A percentile compares a stretch with the other conserved stretches of the same genome.
phyloP scores from a whole-genome alignment of 23 tunicate species.

The Ciona savignyi region DNA sequence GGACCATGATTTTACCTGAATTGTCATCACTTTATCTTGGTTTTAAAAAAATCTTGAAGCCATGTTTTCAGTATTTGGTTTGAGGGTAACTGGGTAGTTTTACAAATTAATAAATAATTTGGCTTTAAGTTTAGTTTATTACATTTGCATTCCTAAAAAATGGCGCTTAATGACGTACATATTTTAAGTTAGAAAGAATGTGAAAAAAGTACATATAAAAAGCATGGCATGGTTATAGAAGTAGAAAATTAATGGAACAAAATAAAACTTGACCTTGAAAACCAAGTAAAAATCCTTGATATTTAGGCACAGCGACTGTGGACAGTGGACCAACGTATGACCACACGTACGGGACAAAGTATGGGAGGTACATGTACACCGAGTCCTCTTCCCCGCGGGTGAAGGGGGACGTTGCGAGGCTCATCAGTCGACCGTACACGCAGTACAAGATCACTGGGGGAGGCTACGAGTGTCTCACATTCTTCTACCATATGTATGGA shows the following conservation, averaged over 20 bases:
- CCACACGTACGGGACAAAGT: slow-evolving; percentile 88
- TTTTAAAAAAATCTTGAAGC: too few species aligned
- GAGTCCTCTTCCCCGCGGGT: slow-evolving; percentile 67
- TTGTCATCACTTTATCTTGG: too few species aligned
- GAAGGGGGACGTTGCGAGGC: slow-evolving; percentile 51
- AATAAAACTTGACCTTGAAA: background rate
- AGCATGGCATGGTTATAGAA: too few species aligned
- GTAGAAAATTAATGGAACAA: background rate
- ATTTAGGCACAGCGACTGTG: slow-evolving; percentile 50
- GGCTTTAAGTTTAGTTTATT: background rate
- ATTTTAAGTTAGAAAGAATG: too few species aligned
- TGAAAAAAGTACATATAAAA: background rate
- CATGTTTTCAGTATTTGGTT: too few species aligned
- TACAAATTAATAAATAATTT: background rate
- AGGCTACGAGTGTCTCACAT: slow-evolving; percentile 69
- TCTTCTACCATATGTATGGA: slow-evolving; percentile 93
- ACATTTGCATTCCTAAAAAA: background rate
- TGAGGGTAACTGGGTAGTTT: too few species aligned
- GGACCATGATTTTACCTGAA: too few species aligned
- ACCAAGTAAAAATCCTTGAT: background rate
- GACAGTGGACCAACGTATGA: slow-evolving; percentile 89
- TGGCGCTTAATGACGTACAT: too few species aligned
- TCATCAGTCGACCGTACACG: slow-evolving; percentile 63
- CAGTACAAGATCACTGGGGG: slow-evolving; percentile 42
- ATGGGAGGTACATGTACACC: slow-evolving; percentile 91